Percentiles rank a stretch among this genome's conserved stretches.
phyloP scores from a whole-genome alignment of 2,888 invertebrate genomes.

The Tetragonisca angustula region DNA sequence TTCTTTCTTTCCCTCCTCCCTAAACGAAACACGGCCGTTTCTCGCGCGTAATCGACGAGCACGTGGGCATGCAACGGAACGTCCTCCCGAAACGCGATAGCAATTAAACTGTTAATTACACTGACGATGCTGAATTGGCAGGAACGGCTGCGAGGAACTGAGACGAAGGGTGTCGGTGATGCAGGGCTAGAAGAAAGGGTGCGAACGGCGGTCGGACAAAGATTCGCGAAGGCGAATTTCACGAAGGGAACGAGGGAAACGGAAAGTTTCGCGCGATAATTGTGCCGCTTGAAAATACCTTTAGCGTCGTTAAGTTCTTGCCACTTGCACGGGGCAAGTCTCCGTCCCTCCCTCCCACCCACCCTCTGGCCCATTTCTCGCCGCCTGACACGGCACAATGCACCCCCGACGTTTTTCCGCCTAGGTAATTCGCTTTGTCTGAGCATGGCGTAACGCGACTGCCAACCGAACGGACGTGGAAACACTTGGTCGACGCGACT shows the following conservation, averaged over 20 bases:
- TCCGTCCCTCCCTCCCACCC: too few species aligned
- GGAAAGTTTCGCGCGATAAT: slow-evolving; percentile 57
- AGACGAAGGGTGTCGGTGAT: slow-evolving; percentile 24
- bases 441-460: slow-evolving; percentile 3
- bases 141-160: background rate
- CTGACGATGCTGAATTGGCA: slow-evolving; percentile 26
- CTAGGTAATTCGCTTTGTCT: slow-evolving; percentile 34
- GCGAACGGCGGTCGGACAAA: slow-evolving; percentile 23
- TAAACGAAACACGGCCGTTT: slow-evolving; percentile 16
- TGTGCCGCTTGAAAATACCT: slow-evolving; percentile 69
- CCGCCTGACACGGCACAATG: slow-evolving; percentile 37
- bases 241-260: slow-evolving; percentile 7
- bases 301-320: slow-evolving; percentile 63
- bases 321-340: slow-evolving; percentile 36
- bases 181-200: background rate
- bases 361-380: slow-evolving; percentile 60
- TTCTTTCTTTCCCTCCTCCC: background rate
- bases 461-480: slow-evolving; percentile 1
- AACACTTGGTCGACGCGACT: background rate
- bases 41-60: slow-evolving; percentile 11
- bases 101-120: slow-evolving; percentile 56
- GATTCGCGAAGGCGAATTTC: slow-evolving; percentile 33
- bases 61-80: slow-evolving; percentile 11
- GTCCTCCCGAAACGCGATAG: slow-evolving; percentile 36
- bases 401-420: slow-evolving; percentile 42